Evolutionary conservation across 2,888 invertebrate species (phyloP).

Genomic region (Nephrotoma flavescens): DNA sequence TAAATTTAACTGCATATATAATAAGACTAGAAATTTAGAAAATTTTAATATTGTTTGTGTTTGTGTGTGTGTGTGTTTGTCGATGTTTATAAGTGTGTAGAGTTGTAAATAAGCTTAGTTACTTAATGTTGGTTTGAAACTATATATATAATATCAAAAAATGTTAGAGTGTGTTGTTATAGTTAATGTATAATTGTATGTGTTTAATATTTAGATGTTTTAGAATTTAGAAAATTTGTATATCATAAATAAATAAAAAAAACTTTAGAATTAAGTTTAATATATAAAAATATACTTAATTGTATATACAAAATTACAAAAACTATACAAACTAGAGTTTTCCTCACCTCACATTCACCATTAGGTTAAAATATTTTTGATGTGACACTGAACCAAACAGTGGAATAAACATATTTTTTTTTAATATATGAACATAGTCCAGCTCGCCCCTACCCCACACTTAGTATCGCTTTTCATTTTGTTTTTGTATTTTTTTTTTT

Average conservation of each 20-base stretch:
- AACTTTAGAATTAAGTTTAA: not conserved
- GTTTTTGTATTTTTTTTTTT: not conserved
- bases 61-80: not conserved
- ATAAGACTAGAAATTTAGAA: not conserved
- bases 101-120: not conserved
- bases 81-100: not conserved
- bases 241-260: not conserved
- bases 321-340: not conserved
- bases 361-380: not conserved
- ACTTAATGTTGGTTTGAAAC: not conserved
- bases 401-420: not conserved
- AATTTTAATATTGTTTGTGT: not conserved
- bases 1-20: not conserved
- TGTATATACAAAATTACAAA: not conserved
- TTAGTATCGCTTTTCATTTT: not conserved
- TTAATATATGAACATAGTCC: not conserved
- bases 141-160: not conserved
- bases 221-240: not conserved
- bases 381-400: not conserved
- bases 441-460: not conserved
- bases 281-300: not conserved
- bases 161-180: not conserved
- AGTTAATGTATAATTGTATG: not conserved
- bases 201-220: not conserved
- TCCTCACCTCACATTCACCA: not conserved